Evolutionary conservation across 2,797 vertebrate species (phyloP).

Genomic region (Delichon dasypus): DNA sequence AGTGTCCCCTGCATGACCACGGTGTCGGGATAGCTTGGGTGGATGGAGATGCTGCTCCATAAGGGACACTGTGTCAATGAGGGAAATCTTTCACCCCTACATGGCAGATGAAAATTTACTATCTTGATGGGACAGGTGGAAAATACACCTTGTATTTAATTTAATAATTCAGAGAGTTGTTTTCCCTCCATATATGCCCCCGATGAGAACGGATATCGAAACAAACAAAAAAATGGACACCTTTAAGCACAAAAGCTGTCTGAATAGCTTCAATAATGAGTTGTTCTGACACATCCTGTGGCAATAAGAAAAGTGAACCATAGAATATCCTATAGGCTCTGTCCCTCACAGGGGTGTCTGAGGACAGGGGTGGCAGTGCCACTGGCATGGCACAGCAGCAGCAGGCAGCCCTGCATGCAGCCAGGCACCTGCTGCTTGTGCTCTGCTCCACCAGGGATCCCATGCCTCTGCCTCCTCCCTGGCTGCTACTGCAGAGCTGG

Average conservation of each 20-base stretch:
- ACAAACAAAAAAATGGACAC: not conserved
- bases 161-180: not conserved
- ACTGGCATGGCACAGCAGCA: rapidly evolving
- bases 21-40: too few relatives aligned
- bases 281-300: not conserved
- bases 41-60: too few relatives aligned
- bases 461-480: rapidly evolving
- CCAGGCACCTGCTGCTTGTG: rapidly evolving
- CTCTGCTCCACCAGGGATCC: not conserved
- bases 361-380: not conserved
- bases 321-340: not conserved
- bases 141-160: not conserved
- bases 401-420: not conserved
- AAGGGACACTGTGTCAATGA: not conserved
- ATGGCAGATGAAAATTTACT: not conserved
- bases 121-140: not conserved
- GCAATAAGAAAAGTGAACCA: not conserved
- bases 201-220: not conserved
- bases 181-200: not conserved
- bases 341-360: not conserved
- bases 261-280: not conserved
- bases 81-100: not conserved
- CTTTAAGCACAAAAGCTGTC: not conserved
- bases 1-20: too few relatives aligned
- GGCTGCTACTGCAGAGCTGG: not conserved